phyloP scores from a whole-genome alignment of 2,888 invertebrate genomes.

The Mythimna vitellina region DNA sequence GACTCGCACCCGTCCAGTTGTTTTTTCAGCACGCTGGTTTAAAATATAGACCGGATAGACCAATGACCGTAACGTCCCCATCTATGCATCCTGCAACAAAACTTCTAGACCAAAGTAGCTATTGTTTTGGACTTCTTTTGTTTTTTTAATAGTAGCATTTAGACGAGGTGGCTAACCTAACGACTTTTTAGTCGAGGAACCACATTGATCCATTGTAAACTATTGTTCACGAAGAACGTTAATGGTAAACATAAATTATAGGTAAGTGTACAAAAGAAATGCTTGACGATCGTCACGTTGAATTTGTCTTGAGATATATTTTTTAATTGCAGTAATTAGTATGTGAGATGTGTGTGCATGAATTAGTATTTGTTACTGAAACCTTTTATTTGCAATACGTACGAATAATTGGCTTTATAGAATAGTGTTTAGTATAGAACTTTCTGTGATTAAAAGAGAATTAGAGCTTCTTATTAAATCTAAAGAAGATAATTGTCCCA shows the following conservation, averaged over 20 bases:
- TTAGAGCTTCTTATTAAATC: background rate
- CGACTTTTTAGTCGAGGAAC: conserved; percentile 5
- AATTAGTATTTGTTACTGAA: background rate
- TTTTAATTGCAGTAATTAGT: conserved; percentile 26
- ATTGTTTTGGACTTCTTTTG: conserved; percentile 45
- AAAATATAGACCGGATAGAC: background rate
- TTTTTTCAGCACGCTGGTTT: background rate
- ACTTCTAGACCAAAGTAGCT: conserved; percentile 30
- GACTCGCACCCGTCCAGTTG: too few species aligned
- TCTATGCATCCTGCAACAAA: conserved; percentile 12
- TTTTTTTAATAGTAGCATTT: conserved; percentile 37
- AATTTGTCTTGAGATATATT: conserved; percentile 13
- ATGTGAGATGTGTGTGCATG: background rate
- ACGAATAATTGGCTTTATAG: background rate
- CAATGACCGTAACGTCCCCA: conserved; percentile 3
- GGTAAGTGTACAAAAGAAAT: conserved; percentile 11
- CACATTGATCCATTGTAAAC: conserved; percentile 31
- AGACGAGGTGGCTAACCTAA: conserved; percentile 8
- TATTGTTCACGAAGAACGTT: conserved; percentile 24
- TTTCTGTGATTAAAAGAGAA: background rate
- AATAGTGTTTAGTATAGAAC: background rate
- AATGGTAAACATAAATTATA: background rate
- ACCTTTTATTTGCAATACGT: background rate
- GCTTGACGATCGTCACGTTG: conserved; percentile 12
- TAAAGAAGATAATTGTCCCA: too few species aligned